These are phyloP conservation scores for Porites lobata DNA, from an alignment of 92 coral and sea anemone genomes.

Conservation along the genomic window DNA sequence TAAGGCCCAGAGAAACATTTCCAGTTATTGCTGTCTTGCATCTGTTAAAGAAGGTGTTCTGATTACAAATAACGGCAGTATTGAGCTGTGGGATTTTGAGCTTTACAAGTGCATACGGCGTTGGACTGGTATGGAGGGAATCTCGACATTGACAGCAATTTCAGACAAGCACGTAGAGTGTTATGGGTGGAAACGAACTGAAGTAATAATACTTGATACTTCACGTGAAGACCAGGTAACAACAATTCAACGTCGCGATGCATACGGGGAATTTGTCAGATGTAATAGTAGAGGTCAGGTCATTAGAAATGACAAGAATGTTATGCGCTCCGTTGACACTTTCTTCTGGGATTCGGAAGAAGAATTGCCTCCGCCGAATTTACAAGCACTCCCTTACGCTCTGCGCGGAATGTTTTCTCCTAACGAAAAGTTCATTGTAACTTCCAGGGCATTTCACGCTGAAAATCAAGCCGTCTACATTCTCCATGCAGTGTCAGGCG, in stretches of 20 bases:
- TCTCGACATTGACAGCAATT: neutral
- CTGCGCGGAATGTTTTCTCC: neutral
- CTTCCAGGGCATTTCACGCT: neutral
- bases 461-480: neutral
- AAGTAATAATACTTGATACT: slow-evolving; percentile 12
- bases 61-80: neutral
- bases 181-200: neutral
- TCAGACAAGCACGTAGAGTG: slow-evolving; percentile 41
- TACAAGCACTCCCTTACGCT: no score
- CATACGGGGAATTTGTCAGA: neutral
- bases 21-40: neutral
- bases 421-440: neutral
- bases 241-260: neutral
- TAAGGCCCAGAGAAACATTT: neutral
- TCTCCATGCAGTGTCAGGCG: slow-evolving; percentile 8
- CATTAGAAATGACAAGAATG: no score
- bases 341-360: no score
- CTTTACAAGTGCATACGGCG: slow-evolving; percentile 29
- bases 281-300: slow-evolving; percentile 11
- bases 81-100: slow-evolving; percentile 50
- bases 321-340: no score
- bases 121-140: neutral
- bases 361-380: no score
- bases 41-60: slow-evolving; percentile 27
- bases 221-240: neutral